These are phyloP conservation scores for Pandemis heparana DNA, from an alignment of 2,888 invertebrate genomes.

Conservation along the genomic window DNA sequence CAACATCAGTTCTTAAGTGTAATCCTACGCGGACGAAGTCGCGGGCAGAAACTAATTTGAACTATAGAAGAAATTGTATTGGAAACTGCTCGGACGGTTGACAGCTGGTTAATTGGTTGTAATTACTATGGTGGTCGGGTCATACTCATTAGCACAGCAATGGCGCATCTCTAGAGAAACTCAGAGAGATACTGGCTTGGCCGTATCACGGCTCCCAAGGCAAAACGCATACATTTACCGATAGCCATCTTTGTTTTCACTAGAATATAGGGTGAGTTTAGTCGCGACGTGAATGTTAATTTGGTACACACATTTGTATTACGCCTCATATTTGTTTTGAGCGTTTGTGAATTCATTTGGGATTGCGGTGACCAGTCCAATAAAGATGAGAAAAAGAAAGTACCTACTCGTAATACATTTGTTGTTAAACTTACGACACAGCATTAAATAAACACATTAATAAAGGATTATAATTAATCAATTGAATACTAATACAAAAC, in stretches of 20 bases:
- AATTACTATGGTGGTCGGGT: constrained; percentile 23
- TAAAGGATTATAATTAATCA: too few species aligned
- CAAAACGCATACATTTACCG: constrained; percentile 29
- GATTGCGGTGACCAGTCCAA: not conserved
- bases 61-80: not conserved
- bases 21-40: too few species aligned
- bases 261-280: constrained; percentile 28
- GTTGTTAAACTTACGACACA: too few species aligned
- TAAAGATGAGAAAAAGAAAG: not conserved
- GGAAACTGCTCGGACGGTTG: constrained; percentile 4
- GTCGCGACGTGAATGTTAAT: not conserved
- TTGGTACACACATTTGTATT: not conserved
- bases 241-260: constrained; percentile 37
- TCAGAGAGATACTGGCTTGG: constrained; percentile 30
- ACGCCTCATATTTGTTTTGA: not conserved
- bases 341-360: not conserved
- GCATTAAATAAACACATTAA: too few species aligned
- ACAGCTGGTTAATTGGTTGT: constrained; percentile 27
- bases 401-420: too few species aligned
- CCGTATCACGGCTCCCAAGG: constrained; percentile 28
- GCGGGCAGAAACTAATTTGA: too few species aligned
- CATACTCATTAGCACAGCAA: constrained; percentile 41
- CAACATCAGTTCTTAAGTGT: too few species aligned
- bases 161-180: constrained; percentile 42
- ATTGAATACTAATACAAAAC: too few species aligned